phyloP scores from a whole-genome alignment of 2,888 invertebrate genomes.

The Criorhina ranunculi region DNA sequence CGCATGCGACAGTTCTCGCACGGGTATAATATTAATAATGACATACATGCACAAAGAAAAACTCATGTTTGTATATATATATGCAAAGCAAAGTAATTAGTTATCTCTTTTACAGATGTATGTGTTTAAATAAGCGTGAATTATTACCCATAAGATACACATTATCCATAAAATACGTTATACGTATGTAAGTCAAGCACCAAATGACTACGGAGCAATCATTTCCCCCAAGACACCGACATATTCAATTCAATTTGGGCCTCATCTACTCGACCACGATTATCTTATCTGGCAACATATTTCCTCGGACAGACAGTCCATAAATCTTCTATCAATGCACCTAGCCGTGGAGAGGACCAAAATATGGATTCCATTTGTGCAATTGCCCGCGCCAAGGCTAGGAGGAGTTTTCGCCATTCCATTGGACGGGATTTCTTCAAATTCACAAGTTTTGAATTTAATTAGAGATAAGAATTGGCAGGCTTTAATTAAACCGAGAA shows the following conservation, averaged over 20 bases:
- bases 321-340: slow-evolving; percentile 55
- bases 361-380: slow-evolving; percentile 49
- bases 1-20: no score
- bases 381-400: not conserved
- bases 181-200: slow-evolving; percentile 12
- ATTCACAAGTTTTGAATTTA: slow-evolving; percentile 60
- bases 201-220: slow-evolving; percentile 1
- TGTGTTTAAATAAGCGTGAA: not conserved
- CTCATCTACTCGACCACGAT: slow-evolving; percentile 47
- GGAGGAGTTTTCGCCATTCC: slow-evolving; percentile 11
- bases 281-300: slow-evolving; percentile 69
- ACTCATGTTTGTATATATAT: no score
- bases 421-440: slow-evolving; percentile 35
- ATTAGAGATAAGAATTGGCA: slow-evolving; percentile 59
- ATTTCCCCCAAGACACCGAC: slow-evolving; percentile 24
- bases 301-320: slow-evolving; percentile 55
- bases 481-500: slow-evolving; percentile 57
- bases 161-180: no score
- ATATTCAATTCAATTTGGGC: slow-evolving; percentile 59
- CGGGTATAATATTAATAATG: no score
- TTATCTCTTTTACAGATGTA: no score
- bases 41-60: no score
- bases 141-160: slow-evolving; percentile 17
- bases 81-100: not conserved
- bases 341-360: slow-evolving; percentile 17